A percentile compares a stretch with the other conserved stretches of the same genome.
phyloP scores from a whole-genome alignment of 2,888 invertebrate species.

The Tyria jacobaeae region DNA sequence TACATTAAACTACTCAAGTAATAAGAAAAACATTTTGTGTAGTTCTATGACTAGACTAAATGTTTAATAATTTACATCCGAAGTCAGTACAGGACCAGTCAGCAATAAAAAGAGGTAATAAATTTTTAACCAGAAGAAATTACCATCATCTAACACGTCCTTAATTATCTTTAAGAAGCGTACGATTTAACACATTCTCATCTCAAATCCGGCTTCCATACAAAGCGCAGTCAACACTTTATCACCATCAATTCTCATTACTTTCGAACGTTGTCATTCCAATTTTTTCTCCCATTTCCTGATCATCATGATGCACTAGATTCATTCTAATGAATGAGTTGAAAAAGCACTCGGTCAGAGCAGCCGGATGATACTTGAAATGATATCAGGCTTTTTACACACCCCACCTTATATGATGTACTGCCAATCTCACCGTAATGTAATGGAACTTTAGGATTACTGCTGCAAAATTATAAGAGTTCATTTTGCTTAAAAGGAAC shows the following conservation, averaged over 20 bases:
- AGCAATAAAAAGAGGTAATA: neutral
- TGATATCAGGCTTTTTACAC: constrained; percentile 31
- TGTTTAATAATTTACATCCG: too few species aligned
- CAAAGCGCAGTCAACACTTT: constrained; percentile 7
- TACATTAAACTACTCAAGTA: too few species aligned
- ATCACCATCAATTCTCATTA: constrained; percentile 20
- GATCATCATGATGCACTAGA: constrained; percentile 20
- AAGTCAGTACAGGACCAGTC: too few species aligned
- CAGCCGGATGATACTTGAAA: constrained; percentile 16
- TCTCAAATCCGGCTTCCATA: constrained; percentile 17
- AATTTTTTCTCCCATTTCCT: constrained; percentile 31
- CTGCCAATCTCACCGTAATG: neutral
- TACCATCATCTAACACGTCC: neutral
- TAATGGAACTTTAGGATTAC: constrained; percentile 11
- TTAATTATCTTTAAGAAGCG: neutral
- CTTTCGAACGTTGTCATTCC: constrained; percentile 19
- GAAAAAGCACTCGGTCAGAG: constrained; percentile 29
- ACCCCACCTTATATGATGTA: constrained; percentile 19
- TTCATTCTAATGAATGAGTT: constrained; percentile 33
- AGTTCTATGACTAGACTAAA: too few species aligned
- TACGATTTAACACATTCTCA: constrained; percentile 7
- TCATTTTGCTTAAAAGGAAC: neutral
- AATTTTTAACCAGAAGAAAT: neutral
- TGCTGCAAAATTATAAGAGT: neutral
- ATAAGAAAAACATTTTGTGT: too few species aligned